These are phyloP conservation scores for Nyctibius grandis DNA, from an alignment of 2,797 vertebrate genomes.

Conservation along the genomic window DNA sequence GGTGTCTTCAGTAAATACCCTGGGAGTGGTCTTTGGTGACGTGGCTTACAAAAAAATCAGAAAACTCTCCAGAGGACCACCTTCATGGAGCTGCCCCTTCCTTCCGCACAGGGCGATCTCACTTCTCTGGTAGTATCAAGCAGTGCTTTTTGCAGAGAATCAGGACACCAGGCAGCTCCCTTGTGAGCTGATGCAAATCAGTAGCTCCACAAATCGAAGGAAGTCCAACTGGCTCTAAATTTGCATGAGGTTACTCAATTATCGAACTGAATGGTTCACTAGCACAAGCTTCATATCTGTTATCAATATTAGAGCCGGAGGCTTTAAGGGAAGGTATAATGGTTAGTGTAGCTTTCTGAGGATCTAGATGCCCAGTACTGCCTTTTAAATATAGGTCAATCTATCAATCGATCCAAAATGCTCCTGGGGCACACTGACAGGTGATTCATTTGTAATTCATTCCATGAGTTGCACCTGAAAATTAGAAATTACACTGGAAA, in stretches of 20 bases:
- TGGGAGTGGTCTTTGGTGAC: neutral
- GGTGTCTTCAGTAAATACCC: neutral
- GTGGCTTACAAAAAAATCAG: neutral
- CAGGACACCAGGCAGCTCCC: neutral
- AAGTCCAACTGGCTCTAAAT: neutral
- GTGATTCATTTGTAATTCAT: neutral
- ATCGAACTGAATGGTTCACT: fast-evolving
- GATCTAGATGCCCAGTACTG: neutral
- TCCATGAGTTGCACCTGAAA: neutral
- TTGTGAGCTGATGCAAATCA: neutral
- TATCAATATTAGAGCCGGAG: neutral
- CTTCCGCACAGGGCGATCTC: neutral
- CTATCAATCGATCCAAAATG: neutral
- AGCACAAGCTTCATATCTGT: neutral
- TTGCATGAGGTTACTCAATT: neutral
- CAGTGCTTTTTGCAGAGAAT: neutral
- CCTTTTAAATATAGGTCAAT: neutral
- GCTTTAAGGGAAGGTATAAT: neutral
- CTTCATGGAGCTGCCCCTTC: neutral
- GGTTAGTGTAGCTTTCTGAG: neutral
- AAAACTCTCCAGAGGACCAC: neutral
- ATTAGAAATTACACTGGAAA: neutral
- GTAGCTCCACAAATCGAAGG: neutral
- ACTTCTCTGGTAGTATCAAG: neutral
- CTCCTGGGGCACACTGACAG: neutral